A percentile compares a stretch with the other conserved stretches of the same genome.
Evolutionary conservation across 2,113 vertebrate species (phyloP).

Genomic region (Seriola quinqueradiata): DNA sequence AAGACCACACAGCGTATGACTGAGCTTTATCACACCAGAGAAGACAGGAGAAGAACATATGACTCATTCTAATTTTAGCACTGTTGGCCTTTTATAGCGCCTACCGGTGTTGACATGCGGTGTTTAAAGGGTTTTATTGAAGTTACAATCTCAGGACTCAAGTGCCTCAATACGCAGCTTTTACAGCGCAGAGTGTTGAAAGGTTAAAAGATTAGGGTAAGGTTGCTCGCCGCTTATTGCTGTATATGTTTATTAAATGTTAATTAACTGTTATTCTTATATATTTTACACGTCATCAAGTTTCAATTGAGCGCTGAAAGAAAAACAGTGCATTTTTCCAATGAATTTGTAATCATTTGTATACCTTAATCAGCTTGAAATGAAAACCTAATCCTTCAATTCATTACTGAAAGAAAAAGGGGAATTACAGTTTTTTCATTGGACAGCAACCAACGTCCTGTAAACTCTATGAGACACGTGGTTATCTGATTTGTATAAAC

Average conservation of each 20-base stretch:
- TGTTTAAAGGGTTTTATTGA: slow-evolving; percentile 65
- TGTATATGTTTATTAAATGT: background rate
- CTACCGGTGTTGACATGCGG: slow-evolving; percentile 27
- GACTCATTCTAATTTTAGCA: slow-evolving; percentile 65
- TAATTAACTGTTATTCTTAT: background rate
- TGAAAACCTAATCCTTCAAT: background rate
- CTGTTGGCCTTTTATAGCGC: slow-evolving; percentile 53
- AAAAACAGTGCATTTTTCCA: too few species aligned
- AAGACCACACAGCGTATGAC: background rate
- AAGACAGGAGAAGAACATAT: slow-evolving; percentile 52
- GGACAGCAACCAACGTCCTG: background rate
- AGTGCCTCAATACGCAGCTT: slow-evolving; percentile 19
- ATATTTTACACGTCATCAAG: too few species aligned
- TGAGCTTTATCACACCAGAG: slow-evolving; percentile 53
- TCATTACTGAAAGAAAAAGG: background rate
- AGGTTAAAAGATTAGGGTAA: background rate
- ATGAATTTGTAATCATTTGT: background rate
- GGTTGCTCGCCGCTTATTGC: background rate
- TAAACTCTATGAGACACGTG: background rate
- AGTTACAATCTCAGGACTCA: slow-evolving; percentile 36
- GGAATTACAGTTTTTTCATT: background rate
- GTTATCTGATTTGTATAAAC: background rate
- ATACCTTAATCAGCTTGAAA: background rate
- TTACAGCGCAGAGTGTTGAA: slow-evolving; percentile 31
- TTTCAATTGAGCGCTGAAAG: too few species aligned